Conservation (phyloP, 92 coral and sea anemone species). For the Palythoa heliodiscus region DNA sequence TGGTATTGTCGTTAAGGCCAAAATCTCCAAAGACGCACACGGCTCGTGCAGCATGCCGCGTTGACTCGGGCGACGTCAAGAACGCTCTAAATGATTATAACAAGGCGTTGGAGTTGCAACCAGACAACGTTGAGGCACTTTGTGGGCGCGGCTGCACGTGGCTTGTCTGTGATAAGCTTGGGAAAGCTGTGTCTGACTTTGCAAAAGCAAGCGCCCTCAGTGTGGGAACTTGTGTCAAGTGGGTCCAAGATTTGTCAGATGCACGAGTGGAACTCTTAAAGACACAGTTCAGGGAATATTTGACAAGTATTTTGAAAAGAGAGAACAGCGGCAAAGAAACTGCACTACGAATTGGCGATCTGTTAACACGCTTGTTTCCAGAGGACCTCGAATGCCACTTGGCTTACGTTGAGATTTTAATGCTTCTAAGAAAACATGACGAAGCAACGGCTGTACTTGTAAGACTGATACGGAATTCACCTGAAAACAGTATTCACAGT, state of each 20-base stretch:
- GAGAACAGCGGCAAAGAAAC: constrained; percentile 39
- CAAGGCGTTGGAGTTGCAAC: constrained; percentile 71
- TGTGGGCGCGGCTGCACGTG: constrained; percentile 75
- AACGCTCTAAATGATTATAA: constrained; percentile 80
- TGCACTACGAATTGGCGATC: constrained; percentile 68
- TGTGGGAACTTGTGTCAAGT: constrained; percentile 50
- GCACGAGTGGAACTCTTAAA: constrained; percentile 52
- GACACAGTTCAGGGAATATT: constrained; percentile 52
- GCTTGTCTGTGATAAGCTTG: constrained; percentile 56
- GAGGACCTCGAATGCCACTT: constrained; percentile 73
- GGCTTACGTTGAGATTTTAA: constrained; percentile 74
- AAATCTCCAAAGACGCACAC: constrained; percentile 64
- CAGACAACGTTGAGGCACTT: constrained; percentile 72
- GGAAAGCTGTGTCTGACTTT: constrained; percentile 58
- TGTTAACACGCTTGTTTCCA: constrained; percentile 72
- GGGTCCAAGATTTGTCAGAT: constrained; percentile 60
- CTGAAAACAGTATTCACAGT: constrained; percentile 68
- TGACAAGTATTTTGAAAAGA: constrained; percentile 44
- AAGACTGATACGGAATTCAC: constrained; percentile 71
- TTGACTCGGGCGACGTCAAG: constrained; percentile 62
- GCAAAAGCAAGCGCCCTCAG: constrained; percentile 53
- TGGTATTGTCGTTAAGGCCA: constrained; percentile 55
- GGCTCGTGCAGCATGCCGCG: constrained; percentile 79
- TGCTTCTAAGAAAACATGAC: constrained; percentile 66
- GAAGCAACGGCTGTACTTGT: constrained; percentile 90